Percentiles rank a stretch among this genome's conserved stretches.
phyloP scores from a whole-genome alignment of 2,113 vertebrate species.

The Leptosomus discolor region DNA sequence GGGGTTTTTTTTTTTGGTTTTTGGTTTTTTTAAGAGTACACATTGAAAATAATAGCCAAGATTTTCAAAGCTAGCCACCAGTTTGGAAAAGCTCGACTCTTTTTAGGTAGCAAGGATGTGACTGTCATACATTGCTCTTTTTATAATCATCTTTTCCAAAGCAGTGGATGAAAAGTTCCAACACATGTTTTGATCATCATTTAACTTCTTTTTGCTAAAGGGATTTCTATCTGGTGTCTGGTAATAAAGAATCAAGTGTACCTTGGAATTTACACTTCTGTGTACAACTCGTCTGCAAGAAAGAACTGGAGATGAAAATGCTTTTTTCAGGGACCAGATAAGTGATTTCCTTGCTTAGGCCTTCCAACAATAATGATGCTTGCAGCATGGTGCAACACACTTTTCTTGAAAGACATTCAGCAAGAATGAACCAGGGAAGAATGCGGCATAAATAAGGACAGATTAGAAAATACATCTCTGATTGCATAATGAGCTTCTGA shows the following conservation, averaged over 20 bases:
- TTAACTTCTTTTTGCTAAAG: not conserved
- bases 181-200: not conserved
- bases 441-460: not conserved
- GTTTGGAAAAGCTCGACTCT: not conserved
- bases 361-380: not conserved
- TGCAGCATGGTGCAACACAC: not conserved
- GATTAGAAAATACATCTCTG: not conserved
- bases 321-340: not conserved
- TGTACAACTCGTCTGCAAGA: not conserved
- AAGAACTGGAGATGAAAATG: not conserved
- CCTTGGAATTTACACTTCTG: not conserved
- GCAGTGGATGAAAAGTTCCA: not conserved
- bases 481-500: not conserved
- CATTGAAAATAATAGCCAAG: not conserved
- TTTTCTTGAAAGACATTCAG: not conserved
- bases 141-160: not conserved
- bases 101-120: not conserved
- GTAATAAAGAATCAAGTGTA: not conserved
- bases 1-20: not conserved
- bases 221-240: not conserved
- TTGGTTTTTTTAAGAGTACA: not conserved
- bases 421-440: not conserved
- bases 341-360: not conserved
- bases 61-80: not conserved
- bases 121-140: not conserved